Conservation (phyloP, 1,140 invertebrate species). For the Drosophila bifasciata region DNA sequence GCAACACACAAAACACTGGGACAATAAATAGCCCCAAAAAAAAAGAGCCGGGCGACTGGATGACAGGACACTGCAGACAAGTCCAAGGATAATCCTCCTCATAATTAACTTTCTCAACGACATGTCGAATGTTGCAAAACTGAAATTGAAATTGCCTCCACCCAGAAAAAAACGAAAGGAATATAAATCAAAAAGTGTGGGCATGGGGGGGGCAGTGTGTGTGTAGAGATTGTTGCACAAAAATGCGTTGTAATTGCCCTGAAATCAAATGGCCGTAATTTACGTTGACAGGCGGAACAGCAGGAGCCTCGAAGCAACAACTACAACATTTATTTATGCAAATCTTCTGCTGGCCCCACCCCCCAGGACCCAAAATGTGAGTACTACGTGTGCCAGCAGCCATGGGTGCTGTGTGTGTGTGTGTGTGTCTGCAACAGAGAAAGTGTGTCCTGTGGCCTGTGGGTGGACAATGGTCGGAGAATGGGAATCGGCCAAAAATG, state of each 20-base stretch:
- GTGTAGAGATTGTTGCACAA: constrained; percentile 78
- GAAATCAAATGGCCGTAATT: constrained; percentile 79
- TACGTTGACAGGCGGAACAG: constrained; percentile 62
- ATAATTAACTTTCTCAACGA: constrained; percentile 72
- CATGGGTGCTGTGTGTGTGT: constrained; percentile 2
- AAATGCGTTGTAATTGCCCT: constrained; percentile 79
- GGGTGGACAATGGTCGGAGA: constrained; percentile 51
- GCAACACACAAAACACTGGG: constrained; percentile 16
- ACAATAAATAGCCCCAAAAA: constrained; percentile 39
- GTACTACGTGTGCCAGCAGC: not conserved
- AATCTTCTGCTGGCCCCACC: constrained; percentile 54
- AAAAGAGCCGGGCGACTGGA: constrained; percentile 9
- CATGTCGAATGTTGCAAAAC: constrained; percentile 58
- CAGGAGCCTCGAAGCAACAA: constrained; percentile 28
- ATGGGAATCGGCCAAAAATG: constrained; percentile 62
- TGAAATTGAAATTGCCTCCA: constrained; percentile 68
- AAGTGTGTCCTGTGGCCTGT: not conserved
- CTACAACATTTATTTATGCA: constrained; percentile 76
- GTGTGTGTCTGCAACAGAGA: constrained; percentile 2
- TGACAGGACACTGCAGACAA: constrained; percentile 67
- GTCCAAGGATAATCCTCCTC: constrained; percentile 58
- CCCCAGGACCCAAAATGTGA: constrained; percentile 12
- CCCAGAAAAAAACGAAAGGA: constrained; percentile 11
- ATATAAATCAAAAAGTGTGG: constrained; percentile 46
- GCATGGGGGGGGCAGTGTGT: not conserved